phyloP scores from a whole-genome alignment of 2,888 invertebrate genomes.

The Aphidius colemani region DNA sequence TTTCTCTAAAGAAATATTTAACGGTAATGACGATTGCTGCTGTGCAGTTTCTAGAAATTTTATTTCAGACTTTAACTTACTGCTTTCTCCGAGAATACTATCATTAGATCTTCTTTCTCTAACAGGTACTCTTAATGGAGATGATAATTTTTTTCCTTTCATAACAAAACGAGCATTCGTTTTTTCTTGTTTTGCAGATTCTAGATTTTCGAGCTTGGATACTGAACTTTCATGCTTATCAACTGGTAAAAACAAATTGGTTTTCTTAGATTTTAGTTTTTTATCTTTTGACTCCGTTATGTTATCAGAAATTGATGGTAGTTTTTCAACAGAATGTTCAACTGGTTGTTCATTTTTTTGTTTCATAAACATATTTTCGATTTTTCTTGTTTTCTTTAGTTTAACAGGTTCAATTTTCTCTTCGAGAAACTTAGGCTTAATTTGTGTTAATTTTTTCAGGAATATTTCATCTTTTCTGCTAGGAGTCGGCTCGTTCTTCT shows the following conservation, averaged over 20 bases:
- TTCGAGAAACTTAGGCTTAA: slow-evolving; percentile 43
- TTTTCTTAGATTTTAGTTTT: slow-evolving; percentile 53
- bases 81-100: slow-evolving; percentile 35
- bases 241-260: background rate
- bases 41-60: background rate
- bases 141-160: background rate
- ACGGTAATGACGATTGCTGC: too few relatives aligned
- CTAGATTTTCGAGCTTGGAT: slow-evolving; percentile 31
- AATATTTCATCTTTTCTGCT: slow-evolving; percentile 55
- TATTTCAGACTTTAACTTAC: slow-evolving; percentile 40
- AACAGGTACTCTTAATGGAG: slow-evolving; percentile 24
- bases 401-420: slow-evolving; percentile 53
- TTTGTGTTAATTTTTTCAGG: slow-evolving; percentile 47
- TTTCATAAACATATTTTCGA: slow-evolving; percentile 30
- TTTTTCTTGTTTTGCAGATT: slow-evolving; percentile 22
- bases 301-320: too few relatives aligned
- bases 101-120: slow-evolving; percentile 37
- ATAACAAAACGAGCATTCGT: too few relatives aligned
- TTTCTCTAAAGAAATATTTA: slow-evolving; percentile 9
- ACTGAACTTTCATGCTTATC: slow-evolving; percentile 47
- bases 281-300: slow-evolving; percentile 54
- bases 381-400: slow-evolving; percentile 54
- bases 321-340: too few relatives aligned
- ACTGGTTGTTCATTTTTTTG: slow-evolving; percentile 19
- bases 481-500: slow-evolving; percentile 48